phyloP scores from a whole-genome alignment of 2,113 vertebrate genomes.

The Ictalurus furcatus region DNA sequence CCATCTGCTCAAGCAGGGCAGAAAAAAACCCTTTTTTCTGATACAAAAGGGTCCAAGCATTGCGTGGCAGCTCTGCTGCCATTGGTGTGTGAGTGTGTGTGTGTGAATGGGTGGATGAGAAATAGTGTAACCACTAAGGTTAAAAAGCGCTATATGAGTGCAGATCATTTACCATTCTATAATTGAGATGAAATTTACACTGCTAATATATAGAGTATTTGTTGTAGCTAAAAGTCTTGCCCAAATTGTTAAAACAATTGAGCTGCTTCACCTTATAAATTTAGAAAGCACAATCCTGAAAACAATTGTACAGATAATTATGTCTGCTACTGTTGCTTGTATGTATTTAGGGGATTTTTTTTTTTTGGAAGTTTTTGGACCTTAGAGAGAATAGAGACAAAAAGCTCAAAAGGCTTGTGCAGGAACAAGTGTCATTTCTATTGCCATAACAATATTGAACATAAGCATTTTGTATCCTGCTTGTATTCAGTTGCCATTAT shows the following conservation, averaged over 20 bases:
- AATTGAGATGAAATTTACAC: background rate
- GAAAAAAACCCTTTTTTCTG: background rate
- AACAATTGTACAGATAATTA: background rate
- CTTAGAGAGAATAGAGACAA: background rate
- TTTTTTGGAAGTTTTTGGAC: background rate
- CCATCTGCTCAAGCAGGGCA: background rate
- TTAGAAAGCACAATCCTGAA: conserved; percentile 25
- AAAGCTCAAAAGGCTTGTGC: background rate
- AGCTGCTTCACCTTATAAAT: conserved; percentile 26
- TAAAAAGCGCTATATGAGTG: too few species aligned
- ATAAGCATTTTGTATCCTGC: background rate
- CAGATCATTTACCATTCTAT: background rate
- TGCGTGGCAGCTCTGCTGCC: too few species aligned
- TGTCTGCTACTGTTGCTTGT: background rate
- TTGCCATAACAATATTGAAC: background rate
- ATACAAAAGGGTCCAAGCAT: background rate
- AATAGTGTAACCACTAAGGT: too few species aligned
- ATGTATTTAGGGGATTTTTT: background rate
- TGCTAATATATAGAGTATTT: background rate
- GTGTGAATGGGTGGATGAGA: too few species aligned
- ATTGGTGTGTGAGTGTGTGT: too few species aligned
- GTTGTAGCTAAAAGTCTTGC: background rate
- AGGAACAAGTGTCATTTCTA: background rate
- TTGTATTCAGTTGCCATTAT: background rate
- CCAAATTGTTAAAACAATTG: background rate